A percentile compares a stretch with the other conserved stretches of the same genome.
Evolutionary conservation across 23 tunicate species (phyloP).

Genomic region (Trididemnum clinides): DNA sequence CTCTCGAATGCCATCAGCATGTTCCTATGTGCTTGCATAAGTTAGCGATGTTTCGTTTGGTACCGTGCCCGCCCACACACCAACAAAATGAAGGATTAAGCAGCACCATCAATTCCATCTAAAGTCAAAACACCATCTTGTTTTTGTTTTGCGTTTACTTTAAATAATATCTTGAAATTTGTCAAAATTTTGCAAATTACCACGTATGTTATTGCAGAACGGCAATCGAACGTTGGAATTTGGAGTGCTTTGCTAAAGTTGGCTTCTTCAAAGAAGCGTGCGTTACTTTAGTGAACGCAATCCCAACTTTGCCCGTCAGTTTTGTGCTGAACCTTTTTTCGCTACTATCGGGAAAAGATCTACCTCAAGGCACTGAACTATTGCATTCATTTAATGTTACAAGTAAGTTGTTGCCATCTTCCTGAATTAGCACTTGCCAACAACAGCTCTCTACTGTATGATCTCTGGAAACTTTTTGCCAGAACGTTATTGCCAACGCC

Average conservation of each 20-base stretch:
- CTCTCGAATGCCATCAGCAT: too few species aligned
- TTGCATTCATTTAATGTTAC: slow-evolving; percentile 1
- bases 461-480: neutral
- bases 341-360: slow-evolving; percentile 39
- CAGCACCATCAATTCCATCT: too few species aligned
- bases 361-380: slow-evolving; percentile 37
- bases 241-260: slow-evolving; percentile 42
- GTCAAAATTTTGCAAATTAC: too few species aligned
- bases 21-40: too few species aligned
- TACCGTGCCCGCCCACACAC: too few species aligned
- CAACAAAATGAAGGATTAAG: too few species aligned
- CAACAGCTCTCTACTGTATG: neutral
- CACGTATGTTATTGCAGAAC: slow-evolving; percentile 29
- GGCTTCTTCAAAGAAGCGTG: slow-evolving; percentile 68
- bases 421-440: neutral
- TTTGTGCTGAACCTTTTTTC: slow-evolving; percentile 44
- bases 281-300: slow-evolving; percentile 16
- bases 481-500: too few species aligned
- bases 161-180: too few species aligned
- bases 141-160: too few species aligned
- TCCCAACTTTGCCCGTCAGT: neutral
- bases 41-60: too few species aligned
- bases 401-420: neutral
- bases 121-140: too few species aligned
- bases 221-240: slow-evolving; percentile 53